A percentile compares a stretch with the other conserved stretches of the same genome.
Evolutionary conservation across 1,140 invertebrate species (phyloP).

Genomic region (Goniozus legneri): DNA sequence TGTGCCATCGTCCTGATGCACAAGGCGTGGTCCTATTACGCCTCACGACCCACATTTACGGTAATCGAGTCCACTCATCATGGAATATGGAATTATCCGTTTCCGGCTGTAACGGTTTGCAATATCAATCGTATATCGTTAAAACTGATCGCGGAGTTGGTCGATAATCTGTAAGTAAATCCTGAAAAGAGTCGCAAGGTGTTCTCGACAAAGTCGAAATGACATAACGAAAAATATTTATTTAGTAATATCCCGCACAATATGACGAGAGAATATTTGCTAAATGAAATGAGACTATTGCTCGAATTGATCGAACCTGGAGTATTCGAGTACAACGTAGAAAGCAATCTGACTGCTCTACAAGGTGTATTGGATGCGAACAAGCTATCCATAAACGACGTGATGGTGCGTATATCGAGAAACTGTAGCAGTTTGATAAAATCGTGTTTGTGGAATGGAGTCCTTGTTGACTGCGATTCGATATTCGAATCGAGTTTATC

Average conservation of each 20-base stretch:
- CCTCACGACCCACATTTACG: slow-evolving; percentile 47
- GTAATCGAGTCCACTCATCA: slow-evolving; percentile 67
- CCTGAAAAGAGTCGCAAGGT: slow-evolving; percentile 22
- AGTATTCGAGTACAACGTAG: slow-evolving; percentile 16
- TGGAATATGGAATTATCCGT: slow-evolving; percentile 68
- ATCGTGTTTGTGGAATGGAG: slow-evolving; percentile 65
- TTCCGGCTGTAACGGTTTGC: slow-evolving; percentile 69
- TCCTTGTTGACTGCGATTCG: slow-evolving; percentile 55
- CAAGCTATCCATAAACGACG: slow-evolving; percentile 33
- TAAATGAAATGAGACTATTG: slow-evolving; percentile 28
- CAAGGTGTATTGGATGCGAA: slow-evolving; percentile 47
- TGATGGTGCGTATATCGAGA: slow-evolving; percentile 37
- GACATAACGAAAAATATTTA: too few species aligned
- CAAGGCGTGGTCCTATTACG: slow-evolving; percentile 51
- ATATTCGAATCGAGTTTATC: slow-evolving; percentile 59
- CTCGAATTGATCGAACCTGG: slow-evolving; percentile 31
- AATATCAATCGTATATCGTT: slow-evolving; percentile 61
- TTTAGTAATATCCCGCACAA: slow-evolving; percentile 14
- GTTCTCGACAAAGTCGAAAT: too few species aligned
- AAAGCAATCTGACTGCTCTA: slow-evolving; percentile 30
- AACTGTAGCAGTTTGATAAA: slow-evolving; percentile 58
- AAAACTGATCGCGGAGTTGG: slow-evolving; percentile 43
- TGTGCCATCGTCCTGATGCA: slow-evolving; percentile 46
- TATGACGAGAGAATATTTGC: slow-evolving; percentile 22
- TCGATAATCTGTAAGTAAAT: slow-evolving; percentile 53